Conservation (phyloP, 1,140 invertebrate genomes). For the Dendrolimus punctatus region DNA sequence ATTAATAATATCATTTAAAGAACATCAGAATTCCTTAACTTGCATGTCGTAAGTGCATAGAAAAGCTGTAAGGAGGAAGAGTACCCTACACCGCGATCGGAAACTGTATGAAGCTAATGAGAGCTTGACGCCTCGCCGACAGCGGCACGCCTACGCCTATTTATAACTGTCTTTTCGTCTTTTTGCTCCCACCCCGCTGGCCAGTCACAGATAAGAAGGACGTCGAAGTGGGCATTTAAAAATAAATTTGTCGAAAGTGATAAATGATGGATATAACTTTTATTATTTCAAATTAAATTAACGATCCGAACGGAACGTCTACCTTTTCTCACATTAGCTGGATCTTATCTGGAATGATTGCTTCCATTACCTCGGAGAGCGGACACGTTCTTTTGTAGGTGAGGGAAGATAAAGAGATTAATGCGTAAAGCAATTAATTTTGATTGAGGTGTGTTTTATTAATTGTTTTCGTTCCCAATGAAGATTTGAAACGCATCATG, state of each 20-base stretch:
- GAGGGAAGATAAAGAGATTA: conserved; percentile 51
- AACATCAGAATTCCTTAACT: too few species aligned
- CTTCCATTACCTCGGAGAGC: conserved; percentile 64
- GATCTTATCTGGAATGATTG: conserved; percentile 69
- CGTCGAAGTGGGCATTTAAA: conserved; percentile 58
- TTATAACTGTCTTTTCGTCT: conserved; percentile 37
- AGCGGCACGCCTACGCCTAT: conserved; percentile 46
- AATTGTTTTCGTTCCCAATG: conserved; percentile 67
- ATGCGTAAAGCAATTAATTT: conserved; percentile 61
- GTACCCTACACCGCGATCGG: too few species aligned
- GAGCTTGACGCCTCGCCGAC: conserved; percentile 38
- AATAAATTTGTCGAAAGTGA: conserved; percentile 70
- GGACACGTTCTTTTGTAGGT: conserved; percentile 62
- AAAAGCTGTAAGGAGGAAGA: too few species aligned
- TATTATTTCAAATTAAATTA: conserved; percentile 72
- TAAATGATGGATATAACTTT: conserved; percentile 68
- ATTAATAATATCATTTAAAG: too few species aligned
- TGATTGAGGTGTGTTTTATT: conserved; percentile 70
- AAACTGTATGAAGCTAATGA: conserved; percentile 22
- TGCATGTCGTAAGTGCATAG: too few species aligned
- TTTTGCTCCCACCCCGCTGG: conserved; percentile 37
- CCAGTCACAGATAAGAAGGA: conserved; percentile 51
- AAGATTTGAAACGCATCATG: conserved; percentile 48
- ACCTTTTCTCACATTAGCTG: conserved; percentile 69
- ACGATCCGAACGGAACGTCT: conserved; percentile 59